Base-by-base conservation (phyloP, 2,797 vertebrate species). In the Ciconia nigra region DNA sequence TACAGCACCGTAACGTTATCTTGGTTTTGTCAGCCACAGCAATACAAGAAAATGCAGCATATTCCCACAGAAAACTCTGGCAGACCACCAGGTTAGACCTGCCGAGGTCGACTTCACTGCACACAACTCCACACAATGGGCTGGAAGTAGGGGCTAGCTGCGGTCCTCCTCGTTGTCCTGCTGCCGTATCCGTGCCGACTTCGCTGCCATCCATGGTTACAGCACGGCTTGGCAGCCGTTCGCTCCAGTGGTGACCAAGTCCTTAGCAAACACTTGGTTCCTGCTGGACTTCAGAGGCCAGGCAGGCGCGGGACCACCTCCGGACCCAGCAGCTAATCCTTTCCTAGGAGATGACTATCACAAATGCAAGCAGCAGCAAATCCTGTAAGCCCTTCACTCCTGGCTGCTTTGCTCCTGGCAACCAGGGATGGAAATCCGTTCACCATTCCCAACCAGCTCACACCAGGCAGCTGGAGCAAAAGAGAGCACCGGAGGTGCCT, bases 351-450 rank as follows among this genome's bases (percentile, higher is more conserved):
- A 84, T 54, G 59, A 54, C 51, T 54, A 8, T 41, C 73, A 76
- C 86, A 76, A 86, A 58, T 24, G 76, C n/a, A 90, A 92, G 85
- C 83, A 82, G 77, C 83, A 58, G 58, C 77, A 92, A 90, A 90
- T 90, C 79, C 96, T 55, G 3, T 85, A 83, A 91, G n/a, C 41
- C 65, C 52, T 73, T 83, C 76, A 15, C 49, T 79, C 85, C 73
- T 39, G 77, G 49, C 15, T 82, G 58, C 77, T 89, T 70, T 69
- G 88, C 58, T 84, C 92, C 77, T 4, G 20, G 88, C 77, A 90
- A 63, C 61, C 4, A 1, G 41, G 44, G 55, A 22, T 72, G 71
- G 62, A 84, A 89, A 79, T 49, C 29, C 0, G 0, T 80, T 69
- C 54, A 7, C 51, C 42, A 7, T 55, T 82, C 52, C 79, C 9